A percentile compares a stretch with the other conserved stretches of the same genome.
phyloP scores from a whole-genome alignment of 2,113 vertebrate species.

The Gymnarchus niloticus region DNA sequence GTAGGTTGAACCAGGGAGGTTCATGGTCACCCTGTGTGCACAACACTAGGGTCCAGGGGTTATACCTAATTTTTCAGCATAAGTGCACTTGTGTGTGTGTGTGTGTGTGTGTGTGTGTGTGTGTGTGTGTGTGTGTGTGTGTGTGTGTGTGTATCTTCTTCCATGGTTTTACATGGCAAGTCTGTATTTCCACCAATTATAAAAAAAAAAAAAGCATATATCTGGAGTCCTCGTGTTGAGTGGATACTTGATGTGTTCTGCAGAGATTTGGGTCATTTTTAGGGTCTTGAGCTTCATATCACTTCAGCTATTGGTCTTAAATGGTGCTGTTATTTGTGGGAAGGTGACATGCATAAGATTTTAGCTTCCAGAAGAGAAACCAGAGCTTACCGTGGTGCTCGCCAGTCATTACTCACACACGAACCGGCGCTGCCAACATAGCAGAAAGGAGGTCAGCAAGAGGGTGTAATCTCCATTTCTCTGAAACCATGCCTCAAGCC shows the following conservation, averaged over 20 bases:
- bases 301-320: not conserved
- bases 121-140: too few relatives aligned
- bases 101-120: too few relatives aligned
- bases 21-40: not conserved
- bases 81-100: not conserved
- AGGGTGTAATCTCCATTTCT: constrained; percentile 3
- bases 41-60: not conserved
- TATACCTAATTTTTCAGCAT: not conserved
- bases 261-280: not conserved
- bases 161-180: not conserved
- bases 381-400: not conserved
- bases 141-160: not conserved
- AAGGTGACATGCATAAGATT: not conserved
- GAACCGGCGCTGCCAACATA: not conserved
- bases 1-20: not conserved
- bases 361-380: not conserved
- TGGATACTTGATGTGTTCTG: not conserved
- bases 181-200: not conserved
- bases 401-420: not conserved
- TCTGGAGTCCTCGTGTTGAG: not conserved
- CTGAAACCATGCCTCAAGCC: not conserved
- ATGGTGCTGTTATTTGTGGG: not conserved
- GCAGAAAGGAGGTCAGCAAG: constrained; percentile 6
- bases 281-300: not conserved
- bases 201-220: not conserved